Conservation (phyloP, 2,797 vertebrate species). For the Pitangus sulphuratus region DNA sequence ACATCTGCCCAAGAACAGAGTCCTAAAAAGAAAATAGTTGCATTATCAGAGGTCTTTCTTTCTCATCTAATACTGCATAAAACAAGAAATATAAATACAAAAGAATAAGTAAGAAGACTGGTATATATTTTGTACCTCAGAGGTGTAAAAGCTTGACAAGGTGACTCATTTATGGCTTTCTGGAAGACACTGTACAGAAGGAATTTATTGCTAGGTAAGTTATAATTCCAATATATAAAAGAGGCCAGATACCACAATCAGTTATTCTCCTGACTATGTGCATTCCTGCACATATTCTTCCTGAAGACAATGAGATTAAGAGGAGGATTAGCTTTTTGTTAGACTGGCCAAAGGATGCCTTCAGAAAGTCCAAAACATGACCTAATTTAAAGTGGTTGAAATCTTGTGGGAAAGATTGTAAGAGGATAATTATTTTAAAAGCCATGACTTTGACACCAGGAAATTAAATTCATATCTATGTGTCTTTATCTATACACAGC, state of each 20-base stretch:
- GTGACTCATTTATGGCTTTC: slow-evolving; percentile 53
- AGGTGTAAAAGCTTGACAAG: slow-evolving; percentile 47
- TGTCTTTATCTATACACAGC: slow-evolving; percentile 66
- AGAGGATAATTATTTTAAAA: slow-evolving; percentile 69
- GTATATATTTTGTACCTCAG: slow-evolving; percentile 8
- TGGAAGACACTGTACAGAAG: slow-evolving; percentile 9
- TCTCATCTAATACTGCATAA: neutral
- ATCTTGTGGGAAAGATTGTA: slow-evolving; percentile 53
- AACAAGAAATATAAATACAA: slow-evolving; percentile 22
- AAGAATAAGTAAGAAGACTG: neutral
- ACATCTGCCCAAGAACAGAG: neutral
- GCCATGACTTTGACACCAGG: slow-evolving; percentile 66
- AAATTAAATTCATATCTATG: slow-evolving; percentile 72
- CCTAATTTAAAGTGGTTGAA: slow-evolving; percentile 58
- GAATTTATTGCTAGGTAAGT: slow-evolving; percentile 33
- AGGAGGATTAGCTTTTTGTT: slow-evolving; percentile 34
- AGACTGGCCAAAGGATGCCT: slow-evolving; percentile 15
- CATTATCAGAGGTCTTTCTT: neutral
- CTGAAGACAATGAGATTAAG: slow-evolving; percentile 44
- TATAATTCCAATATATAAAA: slow-evolving; percentile 17
- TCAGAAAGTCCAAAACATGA: slow-evolving; percentile 57
- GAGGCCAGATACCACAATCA: slow-evolving; percentile 1
- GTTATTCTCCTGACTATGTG: slow-evolving; percentile 16
- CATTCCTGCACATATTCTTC: slow-evolving; percentile 19
- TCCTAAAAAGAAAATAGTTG: neutral